Conservation (phyloP, 2,888 invertebrate species). For the Aspidiotus destructor region DNA sequence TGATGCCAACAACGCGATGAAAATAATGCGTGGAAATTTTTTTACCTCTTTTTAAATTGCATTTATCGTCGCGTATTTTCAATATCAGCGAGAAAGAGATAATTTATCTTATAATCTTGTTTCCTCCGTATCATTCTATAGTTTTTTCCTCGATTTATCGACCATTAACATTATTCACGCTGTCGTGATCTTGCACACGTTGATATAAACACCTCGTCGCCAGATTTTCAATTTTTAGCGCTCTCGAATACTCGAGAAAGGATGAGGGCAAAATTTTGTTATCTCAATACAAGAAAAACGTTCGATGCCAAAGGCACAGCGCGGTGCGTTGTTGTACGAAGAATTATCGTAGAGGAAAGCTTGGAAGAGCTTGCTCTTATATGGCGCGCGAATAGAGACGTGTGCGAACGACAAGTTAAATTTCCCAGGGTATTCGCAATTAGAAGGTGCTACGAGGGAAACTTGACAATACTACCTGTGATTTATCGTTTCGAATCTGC, state of each 20-base stretch:
- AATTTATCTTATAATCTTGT: constrained; percentile 2
- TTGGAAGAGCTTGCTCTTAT: not conserved
- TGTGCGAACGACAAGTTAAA: not conserved
- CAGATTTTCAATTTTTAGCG: constrained; percentile 13
- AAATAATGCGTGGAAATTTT: too few relatives aligned
- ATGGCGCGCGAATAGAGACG: not conserved
- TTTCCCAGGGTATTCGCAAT: constrained; percentile 15
- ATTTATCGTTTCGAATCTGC: too few relatives aligned
- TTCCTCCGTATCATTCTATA: not conserved
- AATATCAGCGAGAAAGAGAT: not conserved
- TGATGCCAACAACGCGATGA: too few relatives aligned
- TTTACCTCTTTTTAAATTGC: too few relatives aligned
- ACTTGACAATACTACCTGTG: not conserved
- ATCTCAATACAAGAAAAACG: constrained; percentile 16
- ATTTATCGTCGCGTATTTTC: not conserved
- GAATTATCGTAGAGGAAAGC: not conserved
- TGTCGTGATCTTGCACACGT: not conserved
- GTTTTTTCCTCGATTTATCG: not conserved
- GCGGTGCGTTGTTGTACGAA: not conserved
- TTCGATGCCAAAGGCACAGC: constrained; percentile 3
- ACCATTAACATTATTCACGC: not conserved
- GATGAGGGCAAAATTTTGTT: constrained; percentile 10
- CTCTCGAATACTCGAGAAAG: constrained; percentile 2
- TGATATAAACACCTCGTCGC: constrained; percentile 10
- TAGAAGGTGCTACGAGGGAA: constrained; percentile 1